Base-by-base conservation (phyloP, 2,113 vertebrate genomes). In the Dendrocopos noguchii region DNA sequence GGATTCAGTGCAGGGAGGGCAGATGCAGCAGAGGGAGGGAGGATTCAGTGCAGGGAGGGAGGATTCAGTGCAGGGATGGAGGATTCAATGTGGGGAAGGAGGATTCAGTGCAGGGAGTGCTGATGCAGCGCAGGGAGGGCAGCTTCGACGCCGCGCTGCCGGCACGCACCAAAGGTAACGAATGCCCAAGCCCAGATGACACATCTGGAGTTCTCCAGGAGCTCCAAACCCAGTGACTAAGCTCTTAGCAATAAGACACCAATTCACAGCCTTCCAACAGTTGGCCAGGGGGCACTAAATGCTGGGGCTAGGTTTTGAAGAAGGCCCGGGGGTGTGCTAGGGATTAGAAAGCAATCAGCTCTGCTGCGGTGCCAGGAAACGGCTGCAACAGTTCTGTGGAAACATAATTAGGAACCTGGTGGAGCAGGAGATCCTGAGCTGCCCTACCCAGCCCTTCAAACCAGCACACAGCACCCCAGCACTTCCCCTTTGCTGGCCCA, bases 281-380 rank as follows among this genome's bases (percentile, higher is more conserved):
- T 12, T 84, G 90, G 73, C 64, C 76, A 5, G 84, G 88, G 95
- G 92, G 91, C 95, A 92, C 18, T 96, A 95, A 95, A 96, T 70
- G 84, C 92, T 39, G 94, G 94, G 96, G 92, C 96, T 92, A 93
- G 92, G 88, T 93, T 94, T 63, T 55, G 18, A 95, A 95, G 87
- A 85, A 82, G 96, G 64, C 92, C 88, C 96, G 3, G 13, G 96
- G 95, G 95, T 88, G 91, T 95, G 94, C 96, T 96, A 64, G 64
- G 95, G 60, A 88, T 82, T 88, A 66, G 92, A 96, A 96, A 93
- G 92, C 95, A 96, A 96, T 95, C 92, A 95, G 91, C 80, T 93
- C 46, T 63, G 74, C 92, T 92, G 75, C 86, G 36, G 77, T 4
- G 0, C 3, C 6, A 93, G 93, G 91, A 84, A 92, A 75, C 3